Evolutionary conservation across 2,888 invertebrate species (phyloP), one percentile per base, ranked within the genome.

Genomic region (Stegophylla sp.): DNA sequence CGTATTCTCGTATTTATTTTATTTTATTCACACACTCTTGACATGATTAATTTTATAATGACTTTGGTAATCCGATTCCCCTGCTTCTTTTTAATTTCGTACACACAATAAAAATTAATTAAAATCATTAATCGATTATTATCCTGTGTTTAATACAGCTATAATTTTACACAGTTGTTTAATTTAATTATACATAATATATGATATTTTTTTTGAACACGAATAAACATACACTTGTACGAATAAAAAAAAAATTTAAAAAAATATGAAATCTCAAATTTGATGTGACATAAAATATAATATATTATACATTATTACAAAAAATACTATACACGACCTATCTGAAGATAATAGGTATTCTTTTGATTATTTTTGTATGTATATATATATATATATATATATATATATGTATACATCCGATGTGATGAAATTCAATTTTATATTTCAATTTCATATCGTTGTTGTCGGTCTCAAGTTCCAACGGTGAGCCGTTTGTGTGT

Each of bases 361-460:
- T 34, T 75, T 75, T 75, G 63, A 64, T 75, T 75, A 61, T 28
- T 45, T 20, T 48, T 7, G 10, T 43, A n/a, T 20, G 56, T 51
- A 51, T 51, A 51, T 4, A 17, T 23, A 23, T 56, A n/a, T n/a
- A n/a, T 9, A 10, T 12, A 17, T 28, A 9, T 61, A 56, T 56
- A 56, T 20, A 23, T 56, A 53, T 26, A 9, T 51, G 4, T 28
- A 9, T 34, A 48, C 10, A 74, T 63, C 74, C 23, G 13, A 51
- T 51, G 51, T 51, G 51, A 51, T 75, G 53, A 75, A 75, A 75
- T 75, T 75, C 64, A 75, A 75, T 75, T 75, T 75, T 75, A 26
- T 51, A 75, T 66, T 75, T 75, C 64, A 75, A 75, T 75, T 75
- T 75, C n/a, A 43, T n/a, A n/a, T 23, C 64, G 51, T 43, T 34